Conservation (phyloP, 1,140 invertebrate genomes). For the Sipha flava region DNA sequence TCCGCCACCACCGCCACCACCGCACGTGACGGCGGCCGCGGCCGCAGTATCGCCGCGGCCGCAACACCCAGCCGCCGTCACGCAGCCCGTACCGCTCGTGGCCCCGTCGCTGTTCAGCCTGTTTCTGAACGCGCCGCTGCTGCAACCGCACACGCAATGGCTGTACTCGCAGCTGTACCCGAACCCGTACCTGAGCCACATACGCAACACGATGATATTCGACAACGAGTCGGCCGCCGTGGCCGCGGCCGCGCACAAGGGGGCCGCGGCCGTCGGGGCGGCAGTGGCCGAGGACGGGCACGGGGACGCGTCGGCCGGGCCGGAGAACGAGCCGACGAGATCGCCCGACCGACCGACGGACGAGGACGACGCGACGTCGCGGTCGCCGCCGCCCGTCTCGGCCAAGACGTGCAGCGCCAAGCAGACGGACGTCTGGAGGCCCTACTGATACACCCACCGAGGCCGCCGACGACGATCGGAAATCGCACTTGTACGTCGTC, state of each 20-base stretch:
- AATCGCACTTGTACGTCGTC: no score
- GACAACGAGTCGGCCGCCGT: conserved; percentile 28
- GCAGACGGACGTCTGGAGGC: conserved; percentile 37
- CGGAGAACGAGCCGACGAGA: background rate
- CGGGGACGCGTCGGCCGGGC: background rate
- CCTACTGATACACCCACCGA: conserved; percentile 27
- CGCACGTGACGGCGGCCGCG: background rate
- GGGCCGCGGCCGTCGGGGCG: conserved; percentile 34
- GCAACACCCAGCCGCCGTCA: background rate
- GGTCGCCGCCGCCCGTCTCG: background rate
- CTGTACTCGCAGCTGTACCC: conserved; percentile 60
- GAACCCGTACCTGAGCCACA: conserved; percentile 35
- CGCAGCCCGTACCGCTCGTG: conserved; percentile 40
- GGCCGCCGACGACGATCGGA: background rate
- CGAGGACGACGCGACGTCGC: background rate
- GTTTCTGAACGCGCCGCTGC: conserved; percentile 58
- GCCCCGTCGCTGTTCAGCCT: conserved; percentile 45
- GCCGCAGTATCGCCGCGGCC: background rate
- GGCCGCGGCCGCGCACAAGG: conserved; percentile 18
- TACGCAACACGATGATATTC: conserved; percentile 30
- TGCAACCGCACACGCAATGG: conserved; percentile 64
- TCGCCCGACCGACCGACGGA: background rate
- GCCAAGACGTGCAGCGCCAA: conserved; percentile 24
- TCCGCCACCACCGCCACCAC: background rate
- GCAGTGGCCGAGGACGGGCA: conserved; percentile 29